These are phyloP conservation scores for Cyprinodon variegatus DNA, from an alignment of 2,113 vertebrate genomes.

Conservation along the genomic window DNA sequence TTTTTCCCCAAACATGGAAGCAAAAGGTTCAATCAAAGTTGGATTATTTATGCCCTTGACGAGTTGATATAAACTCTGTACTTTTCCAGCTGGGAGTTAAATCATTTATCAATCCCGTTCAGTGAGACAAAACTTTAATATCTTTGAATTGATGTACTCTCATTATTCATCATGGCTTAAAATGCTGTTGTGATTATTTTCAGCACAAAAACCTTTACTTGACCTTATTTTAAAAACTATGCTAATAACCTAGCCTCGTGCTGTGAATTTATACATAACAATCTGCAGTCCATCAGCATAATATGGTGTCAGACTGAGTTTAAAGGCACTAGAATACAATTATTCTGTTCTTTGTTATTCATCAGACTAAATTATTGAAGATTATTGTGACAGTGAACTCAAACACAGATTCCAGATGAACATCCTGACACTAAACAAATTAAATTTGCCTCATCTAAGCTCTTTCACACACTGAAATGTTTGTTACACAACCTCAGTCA, in stretches of 20 bases:
- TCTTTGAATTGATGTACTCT: neutral
- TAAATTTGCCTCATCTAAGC: neutral
- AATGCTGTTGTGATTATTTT: too few relatives aligned
- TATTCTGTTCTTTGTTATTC: neutral
- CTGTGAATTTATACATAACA: conserved; percentile 23
- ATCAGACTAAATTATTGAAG: neutral
- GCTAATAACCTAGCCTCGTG: conserved; percentile 9
- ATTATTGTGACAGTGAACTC: conserved; percentile 10
- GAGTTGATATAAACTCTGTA: neutral
- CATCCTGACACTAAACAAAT: neutral
- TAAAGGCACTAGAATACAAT: neutral
- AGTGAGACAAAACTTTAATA: neutral
- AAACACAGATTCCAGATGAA: conserved; percentile 18
- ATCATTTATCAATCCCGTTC: neutral
- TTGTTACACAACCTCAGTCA: too few relatives aligned
- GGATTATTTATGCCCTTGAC: neutral
- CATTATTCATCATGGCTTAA: neutral
- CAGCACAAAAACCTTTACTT: too few relatives aligned
- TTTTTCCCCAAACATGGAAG: too few relatives aligned
- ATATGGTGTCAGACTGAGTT: conserved; percentile 12
- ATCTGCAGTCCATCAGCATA: conserved; percentile 4
- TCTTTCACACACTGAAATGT: neutral
- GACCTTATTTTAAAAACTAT: neutral
- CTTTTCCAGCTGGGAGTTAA: neutral
- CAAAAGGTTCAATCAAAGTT: neutral